Evolutionary conservation across 2,113 vertebrate species (phyloP).

Genomic region (Oncorhynchus kisutch): DNA sequence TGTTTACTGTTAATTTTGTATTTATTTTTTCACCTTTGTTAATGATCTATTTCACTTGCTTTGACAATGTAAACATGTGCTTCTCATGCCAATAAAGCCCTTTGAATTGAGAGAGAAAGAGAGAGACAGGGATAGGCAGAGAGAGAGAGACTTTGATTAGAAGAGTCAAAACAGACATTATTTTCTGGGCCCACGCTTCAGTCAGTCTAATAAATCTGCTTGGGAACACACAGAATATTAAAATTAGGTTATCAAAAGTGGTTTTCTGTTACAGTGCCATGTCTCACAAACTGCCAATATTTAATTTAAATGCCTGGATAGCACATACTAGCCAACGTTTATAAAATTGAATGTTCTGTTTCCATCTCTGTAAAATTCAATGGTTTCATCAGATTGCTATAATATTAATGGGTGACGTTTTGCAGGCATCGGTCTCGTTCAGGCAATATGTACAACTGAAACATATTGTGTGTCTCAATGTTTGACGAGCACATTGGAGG

Average conservation of each 20-base stretch:
- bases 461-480: no score
- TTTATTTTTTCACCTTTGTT: no score
- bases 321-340: constrained; percentile 32
- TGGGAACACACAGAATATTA: constrained; percentile 36
- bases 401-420: background rate
- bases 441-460: background rate
- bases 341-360: constrained; percentile 12
- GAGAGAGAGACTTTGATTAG: background rate
- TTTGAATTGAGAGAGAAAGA: no score
- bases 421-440: background rate
- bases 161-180: constrained; percentile 25
- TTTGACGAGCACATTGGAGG: background rate
- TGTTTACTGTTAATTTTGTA: no score
- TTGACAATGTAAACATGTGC: no score
- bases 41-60: no score
- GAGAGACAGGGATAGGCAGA: no score
- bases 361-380: constrained; percentile 10
- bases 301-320: constrained; percentile 37
- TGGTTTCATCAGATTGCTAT: constrained; percentile 25
- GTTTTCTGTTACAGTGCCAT: constrained; percentile 29
- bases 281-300: constrained; percentile 36
- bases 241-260: constrained; percentile 24
- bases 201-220: constrained; percentile 43
- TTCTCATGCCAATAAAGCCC: no score
- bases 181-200: constrained; percentile 23